These are phyloP conservation scores for Dasysyrphus tricinctus DNA, from an alignment of 2,888 invertebrate species.

Conservation along the genomic window DNA sequence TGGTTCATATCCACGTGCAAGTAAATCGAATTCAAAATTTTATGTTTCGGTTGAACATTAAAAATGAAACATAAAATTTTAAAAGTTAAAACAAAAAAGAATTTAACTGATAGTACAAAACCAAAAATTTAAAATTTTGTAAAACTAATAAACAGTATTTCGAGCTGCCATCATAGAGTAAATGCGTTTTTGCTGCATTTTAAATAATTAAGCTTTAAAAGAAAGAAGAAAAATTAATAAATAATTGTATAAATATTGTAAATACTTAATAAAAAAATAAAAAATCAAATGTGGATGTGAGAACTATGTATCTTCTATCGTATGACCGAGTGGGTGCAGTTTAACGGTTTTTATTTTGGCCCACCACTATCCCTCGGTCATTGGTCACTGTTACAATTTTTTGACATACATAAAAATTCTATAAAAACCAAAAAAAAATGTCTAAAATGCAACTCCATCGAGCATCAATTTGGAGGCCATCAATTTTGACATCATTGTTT, in stretches of 20 bases:
- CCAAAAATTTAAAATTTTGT: constrained; percentile 40
- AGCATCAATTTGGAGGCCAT: constrained; percentile 74
- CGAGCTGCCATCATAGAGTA: constrained; percentile 67
- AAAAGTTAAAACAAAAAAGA: constrained; percentile 33
- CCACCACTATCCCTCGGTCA: constrained; percentile 58
- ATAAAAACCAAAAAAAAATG: constrained; percentile 28
- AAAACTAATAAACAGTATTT: constrained; percentile 59
- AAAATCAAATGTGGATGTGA: constrained; percentile 46
- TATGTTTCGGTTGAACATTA: constrained; percentile 83
- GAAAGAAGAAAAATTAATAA: constrained; percentile 4
- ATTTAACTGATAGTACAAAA: constrained; percentile 65
- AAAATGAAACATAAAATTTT: constrained; percentile 30
- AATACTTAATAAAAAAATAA: constrained; percentile 47
- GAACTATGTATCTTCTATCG: constrained; percentile 37
- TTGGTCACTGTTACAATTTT: constrained; percentile 38
- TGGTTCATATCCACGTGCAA: constrained; percentile 80
- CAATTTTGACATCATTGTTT: constrained; percentile 73
- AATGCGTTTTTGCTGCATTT: constrained; percentile 48
- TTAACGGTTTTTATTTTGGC: constrained; percentile 47
- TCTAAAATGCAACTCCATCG: constrained; percentile 70
- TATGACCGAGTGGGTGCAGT: constrained; percentile 45
- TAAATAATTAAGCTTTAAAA: constrained; percentile 53
- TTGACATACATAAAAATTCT: constrained; percentile 11
- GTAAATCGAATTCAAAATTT: constrained; percentile 83
- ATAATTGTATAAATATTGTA: constrained; percentile 70